phyloP scores from a whole-genome alignment of 2,113 vertebrate species.

The Cephalopholis sonnerati region DNA sequence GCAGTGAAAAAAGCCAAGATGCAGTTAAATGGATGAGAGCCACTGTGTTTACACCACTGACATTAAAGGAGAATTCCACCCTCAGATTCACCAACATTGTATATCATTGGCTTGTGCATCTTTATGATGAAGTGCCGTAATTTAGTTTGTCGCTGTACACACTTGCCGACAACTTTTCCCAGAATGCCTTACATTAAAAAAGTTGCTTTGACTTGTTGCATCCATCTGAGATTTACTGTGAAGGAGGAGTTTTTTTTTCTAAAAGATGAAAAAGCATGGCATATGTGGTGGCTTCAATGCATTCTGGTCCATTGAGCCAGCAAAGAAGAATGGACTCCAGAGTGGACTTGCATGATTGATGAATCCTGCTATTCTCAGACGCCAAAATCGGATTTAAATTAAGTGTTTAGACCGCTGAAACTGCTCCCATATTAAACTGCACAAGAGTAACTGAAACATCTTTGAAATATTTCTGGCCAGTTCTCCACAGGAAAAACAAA shows the following conservation, averaged over 20 bases:
- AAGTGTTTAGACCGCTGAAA: neutral
- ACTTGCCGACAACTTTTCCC: constrained; percentile 6
- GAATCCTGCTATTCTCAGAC: neutral
- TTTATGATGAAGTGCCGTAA: constrained; percentile 47
- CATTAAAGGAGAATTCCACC: constrained; percentile 52
- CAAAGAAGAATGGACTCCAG: neutral
- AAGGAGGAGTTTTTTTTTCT: neutral
- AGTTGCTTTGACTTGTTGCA: constrained; percentile 30
- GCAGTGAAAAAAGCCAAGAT: constrained; percentile 43
- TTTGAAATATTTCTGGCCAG: neutral
- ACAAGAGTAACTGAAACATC: neutral
- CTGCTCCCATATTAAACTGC: neutral
- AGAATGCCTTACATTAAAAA: constrained; percentile 22
- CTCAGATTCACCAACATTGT: constrained; percentile 18
- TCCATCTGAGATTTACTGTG: constrained; percentile 27
- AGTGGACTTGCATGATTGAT: neutral
- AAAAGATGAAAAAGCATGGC: neutral
- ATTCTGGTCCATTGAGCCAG: constrained; percentile 1
- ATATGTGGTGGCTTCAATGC: constrained; percentile 1
- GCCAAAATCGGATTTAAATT: neutral
- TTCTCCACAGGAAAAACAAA: neutral
- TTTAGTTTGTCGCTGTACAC: constrained; percentile 45
- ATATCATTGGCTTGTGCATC: constrained; percentile 47
- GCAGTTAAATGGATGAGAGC: constrained; percentile 64
- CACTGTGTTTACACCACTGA: constrained; percentile 43